A percentile compares a stretch with the other conserved stretches of the same genome.
Conservation (phyloP, 2,797 vertebrate genomes). For the Gambelia wislizenii region DNA sequence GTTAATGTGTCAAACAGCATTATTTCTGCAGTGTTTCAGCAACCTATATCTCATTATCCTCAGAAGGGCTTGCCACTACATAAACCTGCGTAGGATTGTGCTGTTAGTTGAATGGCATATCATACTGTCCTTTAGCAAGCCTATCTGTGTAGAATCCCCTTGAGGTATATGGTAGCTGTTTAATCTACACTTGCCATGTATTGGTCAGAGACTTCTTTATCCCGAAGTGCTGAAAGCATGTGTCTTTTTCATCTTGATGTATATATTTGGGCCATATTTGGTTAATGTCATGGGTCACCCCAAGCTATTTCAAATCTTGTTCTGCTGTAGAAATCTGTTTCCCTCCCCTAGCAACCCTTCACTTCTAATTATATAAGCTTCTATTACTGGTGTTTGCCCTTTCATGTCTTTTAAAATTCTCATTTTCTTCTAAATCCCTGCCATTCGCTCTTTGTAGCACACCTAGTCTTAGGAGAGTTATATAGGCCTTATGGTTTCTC, state of each 20-base stretch:
- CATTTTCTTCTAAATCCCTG: not conserved
- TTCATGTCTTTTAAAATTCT: not conserved
- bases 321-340: not conserved
- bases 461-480: not conserved
- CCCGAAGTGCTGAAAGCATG: not conserved
- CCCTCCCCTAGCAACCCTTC: not conserved
- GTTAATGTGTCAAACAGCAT: no score
- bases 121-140: not conserved
- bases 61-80: not conserved
- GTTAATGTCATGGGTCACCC: not conserved
- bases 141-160: not conserved
- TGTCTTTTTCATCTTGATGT: not conserved
- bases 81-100: not conserved
- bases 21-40: no score
- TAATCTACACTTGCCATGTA: not conserved
- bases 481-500: not conserved
- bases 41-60: not conserved
- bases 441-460: not conserved
- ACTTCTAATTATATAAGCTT: not conserved
- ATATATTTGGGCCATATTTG: not conserved
- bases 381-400: not conserved
- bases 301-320: constrained; percentile 9
- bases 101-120: not conserved
- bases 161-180: not conserved
- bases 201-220: not conserved